Evolutionary conservation across 30 jellyfish, hydroid and myxozoan species (phyloP), one percentile per base, ranked within the genome.

Genomic region (Sanderia malayensis): DNA sequence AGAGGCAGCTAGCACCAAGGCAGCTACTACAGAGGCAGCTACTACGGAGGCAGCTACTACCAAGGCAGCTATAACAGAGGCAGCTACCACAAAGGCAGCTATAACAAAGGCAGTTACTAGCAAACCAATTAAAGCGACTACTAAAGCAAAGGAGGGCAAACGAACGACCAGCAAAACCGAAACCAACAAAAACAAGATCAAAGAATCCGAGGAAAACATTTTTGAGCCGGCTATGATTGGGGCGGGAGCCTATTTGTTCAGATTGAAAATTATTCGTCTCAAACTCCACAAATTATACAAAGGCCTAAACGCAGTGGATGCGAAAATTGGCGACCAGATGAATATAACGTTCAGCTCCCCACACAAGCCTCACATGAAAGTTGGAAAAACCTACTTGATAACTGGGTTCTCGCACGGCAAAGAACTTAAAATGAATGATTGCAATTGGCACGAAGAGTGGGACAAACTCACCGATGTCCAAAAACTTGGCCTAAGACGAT

Each of bases 391-490:
- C 60, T 82, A 82, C 58, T 69, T 82, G 21, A 24, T 70, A 33
- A 82, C 86, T 10, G 94, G 86, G 20, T 82, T 61, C 31, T 41
- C 70, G 4, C 24, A 45, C 18, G 94, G 82, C 32, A 60, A 70
- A 19, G 29, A 49, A 20, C 61, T 82, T 0, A 3, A n/a, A 19
- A 71, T 67, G 72, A 70, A 61, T 33, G 80, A 70, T 0, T 82
- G 94, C 81, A 61, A 61, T 25, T 82, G 94, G 94, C 45, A 47
- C 60, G 21, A 72, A 4, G 53, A 53, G 45, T 70, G 86, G 86
- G 71, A 71, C 15, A 57, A 71, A 15, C 60, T 82, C 6, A 58
- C 86, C 49, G 4, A 0, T 0, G 70, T 49, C 22, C 84, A 70
- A 61, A 58, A 31, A 3, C 66, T 21, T n/a, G 94, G 94, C 19